Percentiles rank a stretch among this genome's conserved stretches.
Conservation (phyloP, 1,140 invertebrate genomes). For the Aphidius gifuensis region DNA sequence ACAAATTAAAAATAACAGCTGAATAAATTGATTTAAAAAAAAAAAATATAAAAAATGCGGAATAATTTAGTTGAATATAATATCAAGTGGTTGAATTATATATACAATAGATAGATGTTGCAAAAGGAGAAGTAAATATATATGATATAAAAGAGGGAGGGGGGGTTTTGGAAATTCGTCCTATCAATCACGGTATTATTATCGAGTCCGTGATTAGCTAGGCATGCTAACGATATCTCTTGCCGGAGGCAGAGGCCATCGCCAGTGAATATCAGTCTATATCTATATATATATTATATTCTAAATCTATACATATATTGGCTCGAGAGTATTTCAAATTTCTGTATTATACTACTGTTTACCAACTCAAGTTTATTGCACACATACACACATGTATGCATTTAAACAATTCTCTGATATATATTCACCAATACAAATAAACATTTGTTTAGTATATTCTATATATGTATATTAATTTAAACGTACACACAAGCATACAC, state of each 20-base stretch:
- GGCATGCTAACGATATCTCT: conserved; percentile 57
- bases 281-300: conserved; percentile 11
- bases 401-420: too few species aligned
- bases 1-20: too few species aligned
- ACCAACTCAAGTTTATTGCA: conserved; percentile 26
- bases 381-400: conserved; percentile 4
- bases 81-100: too few species aligned
- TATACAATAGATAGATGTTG: background rate
- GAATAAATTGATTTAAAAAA: too few species aligned
- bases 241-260: conserved; percentile 45
- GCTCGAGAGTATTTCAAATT: conserved; percentile 7
- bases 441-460: too few species aligned
- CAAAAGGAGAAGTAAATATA: conserved; percentile 20
- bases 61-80: too few species aligned
- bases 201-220: conserved; percentile 56
- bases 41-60: too few species aligned
- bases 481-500: too few species aligned
- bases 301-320: background rate
- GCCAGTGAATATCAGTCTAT: conserved; percentile 21
- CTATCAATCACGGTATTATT: conserved; percentile 58
- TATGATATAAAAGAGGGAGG: conserved; percentile 1
- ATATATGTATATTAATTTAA: too few species aligned
- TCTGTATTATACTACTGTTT: conserved; percentile 18
- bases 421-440: too few species aligned
- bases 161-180: conserved; percentile 42